These are phyloP conservation scores for Bactericera cockerelli DNA, from an alignment of 1,140 invertebrate genomes.

Conservation along the genomic window DNA sequence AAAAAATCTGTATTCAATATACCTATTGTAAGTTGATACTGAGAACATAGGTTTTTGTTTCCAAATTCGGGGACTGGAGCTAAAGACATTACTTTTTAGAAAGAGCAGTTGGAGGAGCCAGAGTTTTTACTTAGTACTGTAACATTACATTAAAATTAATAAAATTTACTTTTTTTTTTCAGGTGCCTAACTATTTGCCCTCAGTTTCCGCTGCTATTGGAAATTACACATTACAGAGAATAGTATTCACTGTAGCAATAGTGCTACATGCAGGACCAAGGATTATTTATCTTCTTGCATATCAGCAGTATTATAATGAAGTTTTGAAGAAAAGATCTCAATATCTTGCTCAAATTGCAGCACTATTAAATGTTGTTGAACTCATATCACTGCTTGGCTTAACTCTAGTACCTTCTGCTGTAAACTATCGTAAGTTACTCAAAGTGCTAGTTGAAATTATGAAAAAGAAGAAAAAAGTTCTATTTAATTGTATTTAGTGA, in stretches of 20 bases:
- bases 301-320: slow-evolving; percentile 40
- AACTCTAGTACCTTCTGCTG: slow-evolving; percentile 74
- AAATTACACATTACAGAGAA: slow-evolving; percentile 70
- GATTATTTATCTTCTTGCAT: slow-evolving; percentile 52
- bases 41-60: too few species aligned
- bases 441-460: too few species aligned
- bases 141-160: too few species aligned
- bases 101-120: too few species aligned
- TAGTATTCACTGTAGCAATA: slow-evolving; percentile 78
- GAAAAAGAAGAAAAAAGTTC: too few species aligned
- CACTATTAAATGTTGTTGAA: slow-evolving; percentile 63
- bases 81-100: too few species aligned
- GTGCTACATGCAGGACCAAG: slow-evolving; percentile 58
- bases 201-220: slow-evolving; percentile 91
- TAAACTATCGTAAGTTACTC: slow-evolving; percentile 68
- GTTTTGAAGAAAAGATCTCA: slow-evolving; percentile 36
- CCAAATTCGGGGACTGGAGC: too few species aligned
- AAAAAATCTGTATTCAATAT: too few species aligned
- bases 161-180: too few species aligned
- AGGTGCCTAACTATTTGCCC: slow-evolving; percentile 63
- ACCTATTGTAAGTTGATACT: too few species aligned
- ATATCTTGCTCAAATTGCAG: slow-evolving; percentile 44
- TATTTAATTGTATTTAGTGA: too few species aligned
- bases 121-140: too few species aligned
- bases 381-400: slow-evolving; percentile 65